Evolutionary conservation across 1,140 invertebrate genomes (phyloP).

Genomic region (Lasioglossum baleicum): DNA sequence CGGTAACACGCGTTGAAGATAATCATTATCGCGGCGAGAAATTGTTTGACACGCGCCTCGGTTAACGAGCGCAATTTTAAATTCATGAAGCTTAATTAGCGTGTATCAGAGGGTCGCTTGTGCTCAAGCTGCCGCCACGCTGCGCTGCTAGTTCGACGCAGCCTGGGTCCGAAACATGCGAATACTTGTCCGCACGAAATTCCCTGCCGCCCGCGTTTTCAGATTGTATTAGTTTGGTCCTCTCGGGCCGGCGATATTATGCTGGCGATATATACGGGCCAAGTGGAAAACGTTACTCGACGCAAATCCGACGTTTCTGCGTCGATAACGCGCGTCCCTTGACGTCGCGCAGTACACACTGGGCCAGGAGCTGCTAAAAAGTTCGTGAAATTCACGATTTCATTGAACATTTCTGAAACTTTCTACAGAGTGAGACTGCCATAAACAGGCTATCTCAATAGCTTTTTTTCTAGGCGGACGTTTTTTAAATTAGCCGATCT

Average conservation of each 20-base stretch:
- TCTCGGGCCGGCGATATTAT: conserved; percentile 12
- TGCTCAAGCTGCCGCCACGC: neutral
- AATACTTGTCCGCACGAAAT: conserved; percentile 29
- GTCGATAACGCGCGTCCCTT: neutral
- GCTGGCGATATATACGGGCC: conserved; percentile 37
- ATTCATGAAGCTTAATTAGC: conserved; percentile 54
- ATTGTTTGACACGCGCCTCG: conserved; percentile 37
- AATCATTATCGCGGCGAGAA: conserved; percentile 31
- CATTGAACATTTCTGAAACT: too few species aligned
- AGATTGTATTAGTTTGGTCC: conserved; percentile 45
- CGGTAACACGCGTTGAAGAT: neutral
- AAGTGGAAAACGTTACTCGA: conserved; percentile 32
- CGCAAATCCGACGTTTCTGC: conserved; percentile 25
- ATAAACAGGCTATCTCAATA: too few species aligned
- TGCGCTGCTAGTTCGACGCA: conserved; percentile 12
- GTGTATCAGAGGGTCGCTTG: conserved; percentile 6
- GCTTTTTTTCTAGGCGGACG: too few species aligned
- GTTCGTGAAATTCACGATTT: too few species aligned
- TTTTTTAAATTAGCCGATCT: too few species aligned
- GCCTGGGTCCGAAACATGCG: conserved; percentile 37
- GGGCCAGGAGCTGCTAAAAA: too few species aligned
- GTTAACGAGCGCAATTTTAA: conserved; percentile 35
- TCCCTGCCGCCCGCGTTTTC: conserved; percentile 11
- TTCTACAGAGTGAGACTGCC: too few species aligned
- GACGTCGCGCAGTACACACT: too few species aligned